Evolutionary conservation across 1,140 invertebrate species (phyloP).

Genomic region (Apis mellifera): Amel_HAv3.1 CM009932.2:11953501-11954000

Average conservation of each 20-base stretch:
- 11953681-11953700: neutral
- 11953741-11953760: constrained; percentile 10
- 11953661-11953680: too few relatives aligned
- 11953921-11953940: constrained; percentile 27
- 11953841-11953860: neutral
- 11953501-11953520: too few relatives aligned
- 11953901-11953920: constrained; percentile 29
- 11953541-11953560: too few relatives aligned
- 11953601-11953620: too few relatives aligned
- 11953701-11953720: neutral
- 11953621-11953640: too few relatives aligned
- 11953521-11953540: too few relatives aligned
- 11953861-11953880: constrained; percentile 18
- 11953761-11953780: neutral
- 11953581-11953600: too few relatives aligned
- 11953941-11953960: constrained; percentile 4
- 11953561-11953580: too few relatives aligned
- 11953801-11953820: constrained; percentile 15
- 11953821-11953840: too few relatives aligned
- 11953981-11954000: neutral
- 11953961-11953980: neutral
- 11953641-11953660: too few relatives aligned
- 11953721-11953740: neutral
- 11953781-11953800: constrained; percentile 9
- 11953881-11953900: constrained; percentile 24